Evolutionary conservation across 2,888 invertebrate genomes (phyloP).

Genomic region (Lasioglossum villosulum): DNA sequence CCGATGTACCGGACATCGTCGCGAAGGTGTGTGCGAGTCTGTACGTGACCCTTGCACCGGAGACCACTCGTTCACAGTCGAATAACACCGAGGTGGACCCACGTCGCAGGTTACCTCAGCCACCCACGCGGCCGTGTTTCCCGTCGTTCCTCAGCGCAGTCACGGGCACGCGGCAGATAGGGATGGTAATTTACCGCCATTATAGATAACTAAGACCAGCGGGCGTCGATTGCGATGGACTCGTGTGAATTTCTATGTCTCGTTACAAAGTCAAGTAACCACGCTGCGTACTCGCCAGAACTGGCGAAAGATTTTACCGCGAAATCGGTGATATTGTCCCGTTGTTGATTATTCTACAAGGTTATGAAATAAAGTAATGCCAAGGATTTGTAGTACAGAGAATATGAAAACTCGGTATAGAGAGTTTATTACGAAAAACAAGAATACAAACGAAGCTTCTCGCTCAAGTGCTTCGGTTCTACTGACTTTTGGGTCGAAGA

Average conservation of each 20-base stretch:
- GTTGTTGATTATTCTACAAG: too few species aligned
- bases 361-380: too few species aligned
- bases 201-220: constrained; percentile 59
- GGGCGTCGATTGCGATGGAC: constrained; percentile 5
- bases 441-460: too few species aligned
- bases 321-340: background rate
- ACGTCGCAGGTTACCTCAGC: constrained; percentile 37
- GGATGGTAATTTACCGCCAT: constrained; percentile 72
- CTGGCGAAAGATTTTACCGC: background rate
- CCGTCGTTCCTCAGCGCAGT: constrained; percentile 43
- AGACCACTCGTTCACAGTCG: background rate
- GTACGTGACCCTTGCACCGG: constrained; percentile 27
- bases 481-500: too few species aligned
- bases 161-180: constrained; percentile 61
- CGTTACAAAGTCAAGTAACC: constrained; percentile 47
- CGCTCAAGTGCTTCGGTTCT: too few species aligned
- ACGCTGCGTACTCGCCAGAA: background rate
- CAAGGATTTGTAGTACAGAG: too few species aligned
- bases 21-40: background rate
- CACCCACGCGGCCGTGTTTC: constrained; percentile 48
- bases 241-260: constrained; percentile 52
- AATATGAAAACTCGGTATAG: too few species aligned
- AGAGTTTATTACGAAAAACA: too few species aligned
- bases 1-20: constrained; percentile 33
- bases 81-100: constrained; percentile 6